Conservation (phyloP, 1,140 invertebrate genomes). For the Yoshiicerus persimilis region DNA sequence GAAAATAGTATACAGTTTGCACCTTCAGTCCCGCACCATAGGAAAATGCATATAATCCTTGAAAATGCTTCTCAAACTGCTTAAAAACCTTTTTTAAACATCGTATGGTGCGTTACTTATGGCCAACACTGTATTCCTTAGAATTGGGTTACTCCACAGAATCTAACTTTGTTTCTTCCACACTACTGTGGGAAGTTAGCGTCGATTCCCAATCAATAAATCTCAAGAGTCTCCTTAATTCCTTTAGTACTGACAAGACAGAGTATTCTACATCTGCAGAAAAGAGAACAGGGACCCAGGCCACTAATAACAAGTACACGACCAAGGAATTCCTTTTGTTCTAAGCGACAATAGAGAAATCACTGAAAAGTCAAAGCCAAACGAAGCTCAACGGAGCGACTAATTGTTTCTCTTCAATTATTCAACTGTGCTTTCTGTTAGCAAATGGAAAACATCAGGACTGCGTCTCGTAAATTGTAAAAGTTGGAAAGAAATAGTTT, state of each 20-base stretch:
- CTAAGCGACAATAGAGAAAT: neutral
- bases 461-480: too few species aligned
- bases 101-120: too few species aligned
- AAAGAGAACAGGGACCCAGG: neutral
- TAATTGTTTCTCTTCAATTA: neutral
- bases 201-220: constrained; percentile 10
- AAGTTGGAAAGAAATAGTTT: neutral
- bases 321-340: neutral
- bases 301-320: neutral
- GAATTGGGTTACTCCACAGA: neutral
- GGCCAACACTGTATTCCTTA: too few species aligned
- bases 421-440: too few species aligned
- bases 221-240: neutral
- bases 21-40: too few species aligned
- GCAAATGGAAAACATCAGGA: too few species aligned
- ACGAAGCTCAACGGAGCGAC: neutral
- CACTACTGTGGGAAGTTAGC: neutral
- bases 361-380: neutral
- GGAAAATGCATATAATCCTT: too few species aligned
- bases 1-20: too few species aligned
- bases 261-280: too few species aligned
- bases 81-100: too few species aligned
- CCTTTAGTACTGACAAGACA: neutral
- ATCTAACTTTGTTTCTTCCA: neutral
- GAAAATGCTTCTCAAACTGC: too few species aligned